Evolutionary conservation across 1,140 invertebrate genomes (phyloP).

Genomic region (Anastatus disparis): DNA sequence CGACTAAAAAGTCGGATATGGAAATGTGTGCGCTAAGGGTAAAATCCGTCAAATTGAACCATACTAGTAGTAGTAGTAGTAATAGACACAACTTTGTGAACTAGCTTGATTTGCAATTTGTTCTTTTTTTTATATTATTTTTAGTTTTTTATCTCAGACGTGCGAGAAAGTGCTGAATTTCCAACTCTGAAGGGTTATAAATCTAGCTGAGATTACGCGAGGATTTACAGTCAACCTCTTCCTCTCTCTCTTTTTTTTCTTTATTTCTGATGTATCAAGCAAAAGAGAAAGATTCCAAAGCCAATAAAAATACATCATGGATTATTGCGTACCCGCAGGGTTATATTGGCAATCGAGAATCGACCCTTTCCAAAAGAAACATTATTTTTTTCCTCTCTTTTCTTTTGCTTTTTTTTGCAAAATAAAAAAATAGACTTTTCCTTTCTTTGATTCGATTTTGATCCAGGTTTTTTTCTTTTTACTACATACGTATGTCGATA

Average conservation of each 20-base stretch:
- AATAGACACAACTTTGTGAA: slow-evolving; percentile 16
- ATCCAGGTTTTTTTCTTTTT: too few relatives aligned
- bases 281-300: slow-evolving; percentile 28
- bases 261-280: background rate
- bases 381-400: background rate
- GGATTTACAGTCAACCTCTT: slow-evolving; percentile 41
- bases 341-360: slow-evolving; percentile 22
- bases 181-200: slow-evolving; percentile 42
- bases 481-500: background rate
- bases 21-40: background rate
- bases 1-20: slow-evolving; percentile 20
- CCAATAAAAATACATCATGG: slow-evolving; percentile 43
- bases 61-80: too few relatives aligned
- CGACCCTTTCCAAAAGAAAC: too few relatives aligned
- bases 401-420: background rate
- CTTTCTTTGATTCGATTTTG: slow-evolving; percentile 30
- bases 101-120: background rate
- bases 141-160: slow-evolving; percentile 35
- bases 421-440: slow-evolving; percentile 10
- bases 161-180: slow-evolving; percentile 44
- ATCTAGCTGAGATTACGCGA: slow-evolving; percentile 40
- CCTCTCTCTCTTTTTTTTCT: slow-evolving; percentile 36
- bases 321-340: slow-evolving; percentile 35
- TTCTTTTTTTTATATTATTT: too few relatives aligned
- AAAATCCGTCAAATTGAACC: slow-evolving; percentile 25